Evolutionary conservation across 37 sponge, comb jelly and placozoan species (phyloP).

Genomic region (Axinella damicornis): DNA sequence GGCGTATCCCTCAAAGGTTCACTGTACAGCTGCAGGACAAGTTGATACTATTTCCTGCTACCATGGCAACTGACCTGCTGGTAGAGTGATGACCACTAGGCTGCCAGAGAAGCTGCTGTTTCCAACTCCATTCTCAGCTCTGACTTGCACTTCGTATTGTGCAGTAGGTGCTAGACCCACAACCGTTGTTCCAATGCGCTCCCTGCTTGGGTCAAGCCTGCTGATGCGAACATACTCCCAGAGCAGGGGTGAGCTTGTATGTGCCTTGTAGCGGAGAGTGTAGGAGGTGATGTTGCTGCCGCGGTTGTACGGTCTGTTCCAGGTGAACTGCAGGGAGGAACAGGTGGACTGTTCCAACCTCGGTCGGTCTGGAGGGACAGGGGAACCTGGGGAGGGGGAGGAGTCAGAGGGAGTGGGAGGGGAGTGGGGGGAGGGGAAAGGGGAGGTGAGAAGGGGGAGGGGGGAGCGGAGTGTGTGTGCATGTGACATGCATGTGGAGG

Average conservation of each 20-base stretch:
- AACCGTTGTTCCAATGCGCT: not conserved
- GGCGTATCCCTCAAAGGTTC: too few relatives aligned
- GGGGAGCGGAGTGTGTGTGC: too few relatives aligned
- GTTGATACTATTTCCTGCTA: too few relatives aligned
- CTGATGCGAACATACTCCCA: constrained; percentile 1
- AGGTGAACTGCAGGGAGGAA: not conserved
- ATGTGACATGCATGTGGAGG: too few relatives aligned
- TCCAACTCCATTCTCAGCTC: constrained; percentile 15
- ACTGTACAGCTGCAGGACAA: not conserved
- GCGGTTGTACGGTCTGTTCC: not conserved
- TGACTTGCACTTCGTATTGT: constrained; percentile 20
- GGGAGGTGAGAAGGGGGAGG: too few relatives aligned
- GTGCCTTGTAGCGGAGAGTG: constrained; percentile 6
- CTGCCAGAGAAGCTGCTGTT: constrained; percentile 13
- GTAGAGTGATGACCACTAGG: not conserved
- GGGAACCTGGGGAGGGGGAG: not conserved
- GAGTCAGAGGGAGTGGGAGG: too few relatives aligned
- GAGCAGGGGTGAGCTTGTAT: not conserved
- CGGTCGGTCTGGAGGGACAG: not conserved
- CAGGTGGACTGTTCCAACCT: not conserved
- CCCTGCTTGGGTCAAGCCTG: not conserved
- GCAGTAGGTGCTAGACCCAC: not conserved
- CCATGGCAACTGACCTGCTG: not conserved
- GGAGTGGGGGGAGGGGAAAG: too few relatives aligned
- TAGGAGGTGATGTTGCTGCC: constrained; percentile 5